Base-by-base conservation (phyloP, 2,888 invertebrate species). In the Macrosiphum euphorbiae region DNA sequence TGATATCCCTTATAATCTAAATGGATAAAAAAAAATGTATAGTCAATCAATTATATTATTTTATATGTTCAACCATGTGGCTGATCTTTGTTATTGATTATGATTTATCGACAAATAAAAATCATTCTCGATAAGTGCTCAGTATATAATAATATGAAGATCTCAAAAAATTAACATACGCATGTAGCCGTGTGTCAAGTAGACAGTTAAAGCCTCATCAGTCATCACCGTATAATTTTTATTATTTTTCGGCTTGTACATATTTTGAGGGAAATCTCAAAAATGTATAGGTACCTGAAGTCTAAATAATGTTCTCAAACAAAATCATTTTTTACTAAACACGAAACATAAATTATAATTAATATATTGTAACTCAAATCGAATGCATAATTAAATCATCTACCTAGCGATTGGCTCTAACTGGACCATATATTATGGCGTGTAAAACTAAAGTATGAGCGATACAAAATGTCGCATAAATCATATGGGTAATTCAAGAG, bases 1-100 rank as follows among this genome's bases (percentile, higher is more conserved):
- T 97, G 96, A 95, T 97, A 97, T 26, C 98, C 98, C 95, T 98
- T 97, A 96, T 97, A 98, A 94, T 97, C 98, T 98, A 95, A 94
- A 95, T 95, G 88, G 88, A 92, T 94, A 88, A 47, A 91, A 41
- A 67, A 16, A 78, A 20, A 35, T 78, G n/a, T 78, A 20, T 78
- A 41, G 0, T 35, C 20, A 78, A 35, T 78, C 35, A 35, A 35
- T 67, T 67, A 35, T 67, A 35, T n/a, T 67, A 67, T 67, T 67
- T n/a, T 16, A n/a, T 35, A 58, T 26, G 26, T 35, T 78, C 7
- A 35, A 20, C 20, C 20, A 35, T 20, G 8, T 78, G 20, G 35
- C 35, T 78, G 78, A 78, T 78, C 35, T 78, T 35, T 35, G 78
- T 78, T 8, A 41, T 35, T 78, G 35, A 78, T 20, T 89, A 52